Evolutionary conservation across 2,888 invertebrate species (phyloP), one percentile per base, ranked within the genome.

Genomic region (Frankliniella intonsa): DNA sequence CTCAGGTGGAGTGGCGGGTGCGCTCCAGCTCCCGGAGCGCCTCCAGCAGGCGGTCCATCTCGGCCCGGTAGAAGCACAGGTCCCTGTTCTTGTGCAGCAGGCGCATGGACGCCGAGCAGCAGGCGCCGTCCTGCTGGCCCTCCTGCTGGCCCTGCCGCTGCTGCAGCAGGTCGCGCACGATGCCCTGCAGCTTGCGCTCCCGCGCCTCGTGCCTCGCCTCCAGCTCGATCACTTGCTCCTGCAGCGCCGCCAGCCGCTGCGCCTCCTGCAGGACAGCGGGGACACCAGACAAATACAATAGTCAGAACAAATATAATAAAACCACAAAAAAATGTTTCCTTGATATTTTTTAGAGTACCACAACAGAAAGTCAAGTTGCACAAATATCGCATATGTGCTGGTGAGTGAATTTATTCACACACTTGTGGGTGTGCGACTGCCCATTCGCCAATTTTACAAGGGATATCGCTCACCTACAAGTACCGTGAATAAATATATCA

Each of bases 201-300:
- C 89, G 86, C 81, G 89, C 88, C 84, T 89, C 89, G 84, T 89
- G 89, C 50, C 88, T 87, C 84, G 88, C 87, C 84, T 90, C 89
- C 84, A 89, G 85, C 83, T 87, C 87, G 79, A 87, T 86, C 83
- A 90, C 87, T 88, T 89, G 85, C 50, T 85, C 85, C 80, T 85
- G 83, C 25, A 76, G 25, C 17, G 85, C 84, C 51, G 83, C 82
- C 82, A 84, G 83, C 82, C 84, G 85, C 84, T 84, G 84, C 50
- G 83, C 65, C 79, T 83, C 84, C 69, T 86, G 85, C 85, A 85
- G 82, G 19, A 82, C 80, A 50, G 49, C 17, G n/a, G 38, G 51
- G 69, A 79, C 17, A 80, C 50, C 65, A 22, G 22, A 22, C 22
- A 65, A 19, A n/a, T 65, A 65, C n/a, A n/a, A n/a, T n/a, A n/a